Evolutionary conservation across 2,888 invertebrate genomes (phyloP).

Genomic region (Belgica antarctica): DNA sequence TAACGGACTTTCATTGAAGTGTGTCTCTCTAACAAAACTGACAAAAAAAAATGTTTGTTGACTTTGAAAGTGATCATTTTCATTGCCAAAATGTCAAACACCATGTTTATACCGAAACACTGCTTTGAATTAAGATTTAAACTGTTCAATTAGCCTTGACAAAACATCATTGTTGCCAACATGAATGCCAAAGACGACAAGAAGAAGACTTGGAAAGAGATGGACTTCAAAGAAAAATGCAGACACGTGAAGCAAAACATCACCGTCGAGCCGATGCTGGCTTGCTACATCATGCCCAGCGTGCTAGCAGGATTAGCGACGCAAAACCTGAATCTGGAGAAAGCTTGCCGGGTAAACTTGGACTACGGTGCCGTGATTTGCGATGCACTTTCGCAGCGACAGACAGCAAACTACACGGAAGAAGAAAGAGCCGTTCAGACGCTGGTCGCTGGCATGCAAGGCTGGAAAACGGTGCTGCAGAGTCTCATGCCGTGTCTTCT

Average conservation of each 20-base stretch:
- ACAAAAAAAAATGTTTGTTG: too few species aligned
- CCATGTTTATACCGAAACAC: background rate
- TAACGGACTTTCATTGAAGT: background rate
- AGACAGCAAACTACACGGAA: constrained; percentile 61
- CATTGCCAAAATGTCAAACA: background rate
- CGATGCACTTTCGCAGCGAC: constrained; percentile 70
- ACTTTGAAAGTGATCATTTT: too few species aligned
- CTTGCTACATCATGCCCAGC: constrained; percentile 62
- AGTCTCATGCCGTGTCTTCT: constrained; percentile 69
- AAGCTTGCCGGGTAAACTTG: constrained; percentile 81
- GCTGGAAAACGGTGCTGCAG: constrained; percentile 83
- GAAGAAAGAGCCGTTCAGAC: constrained; percentile 69
- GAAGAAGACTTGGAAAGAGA: constrained; percentile 49
- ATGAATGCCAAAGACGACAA: constrained; percentile 36
- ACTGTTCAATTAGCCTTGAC: background rate
- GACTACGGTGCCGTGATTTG: constrained; percentile 70
- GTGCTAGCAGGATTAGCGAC: constrained; percentile 72
- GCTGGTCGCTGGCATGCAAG: constrained; percentile 75
- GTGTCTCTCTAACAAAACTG: too few species aligned
- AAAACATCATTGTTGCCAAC: background rate
- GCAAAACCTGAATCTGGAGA: constrained; percentile 81
- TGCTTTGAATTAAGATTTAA: background rate
- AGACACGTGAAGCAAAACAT: constrained; percentile 59
- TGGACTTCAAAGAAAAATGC: constrained; percentile 56
- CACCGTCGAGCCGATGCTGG: constrained; percentile 65